phyloP scores from a whole-genome alignment of 2,797 vertebrate species.

The Chloroceryle inda region DNA sequence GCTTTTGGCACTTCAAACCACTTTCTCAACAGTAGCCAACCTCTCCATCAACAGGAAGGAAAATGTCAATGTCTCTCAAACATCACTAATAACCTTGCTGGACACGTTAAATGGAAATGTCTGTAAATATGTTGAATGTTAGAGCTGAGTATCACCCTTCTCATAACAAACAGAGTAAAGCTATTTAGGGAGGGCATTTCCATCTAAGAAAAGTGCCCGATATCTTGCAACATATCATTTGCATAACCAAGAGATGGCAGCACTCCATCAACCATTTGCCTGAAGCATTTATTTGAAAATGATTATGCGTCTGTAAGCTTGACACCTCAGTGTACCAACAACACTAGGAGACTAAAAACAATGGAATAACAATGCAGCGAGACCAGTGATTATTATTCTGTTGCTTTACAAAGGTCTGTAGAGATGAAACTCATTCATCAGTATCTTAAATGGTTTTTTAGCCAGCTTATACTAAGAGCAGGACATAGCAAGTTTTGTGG shows the following conservation, averaged over 20 bases:
- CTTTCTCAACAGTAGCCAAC: background rate
- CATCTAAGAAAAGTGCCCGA: background rate
- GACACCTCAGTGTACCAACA: background rate
- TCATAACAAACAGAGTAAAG: background rate
- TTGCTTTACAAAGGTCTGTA: constrained; percentile 33
- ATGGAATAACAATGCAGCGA: background rate
- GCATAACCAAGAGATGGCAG: constrained; percentile 80
- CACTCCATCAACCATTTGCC: constrained; percentile 56
- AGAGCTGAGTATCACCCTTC: background rate
- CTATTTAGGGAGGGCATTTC: background rate
- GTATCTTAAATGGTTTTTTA: constrained; percentile 20
- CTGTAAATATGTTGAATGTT: background rate
- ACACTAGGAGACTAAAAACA: background rate
- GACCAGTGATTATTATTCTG: background rate
- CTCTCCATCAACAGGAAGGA: background rate
- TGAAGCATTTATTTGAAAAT: constrained; percentile 27
- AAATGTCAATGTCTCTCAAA: background rate
- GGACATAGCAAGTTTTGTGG: background rate
- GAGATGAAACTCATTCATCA: constrained; percentile 41
- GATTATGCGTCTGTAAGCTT: background rate
- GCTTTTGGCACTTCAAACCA: background rate
- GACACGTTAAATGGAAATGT: background rate
- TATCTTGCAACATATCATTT: constrained; percentile 47
- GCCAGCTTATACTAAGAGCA: background rate
- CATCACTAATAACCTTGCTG: background rate